Conservation (phyloP, 2,797 vertebrate species). For the Microctenopoma stevenorrisi region DNA sequence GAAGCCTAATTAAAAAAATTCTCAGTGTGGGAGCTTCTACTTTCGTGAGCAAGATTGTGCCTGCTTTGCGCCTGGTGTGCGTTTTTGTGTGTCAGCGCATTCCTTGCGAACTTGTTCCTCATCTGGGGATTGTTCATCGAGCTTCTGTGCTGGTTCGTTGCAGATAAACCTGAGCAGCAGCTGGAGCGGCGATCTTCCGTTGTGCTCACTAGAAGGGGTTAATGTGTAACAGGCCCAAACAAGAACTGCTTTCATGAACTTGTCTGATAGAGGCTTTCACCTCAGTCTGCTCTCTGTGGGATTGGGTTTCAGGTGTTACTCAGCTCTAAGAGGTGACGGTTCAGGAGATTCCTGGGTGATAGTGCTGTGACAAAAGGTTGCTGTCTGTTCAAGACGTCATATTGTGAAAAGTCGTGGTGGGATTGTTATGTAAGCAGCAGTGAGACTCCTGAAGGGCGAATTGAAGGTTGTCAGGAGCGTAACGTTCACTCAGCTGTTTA, state of each 20-base stretch:
- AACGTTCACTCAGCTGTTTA: not conserved
- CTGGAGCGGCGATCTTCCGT: not conserved
- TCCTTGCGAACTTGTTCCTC: slow-evolving; percentile 7
- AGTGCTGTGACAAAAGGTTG: slow-evolving; percentile 42
- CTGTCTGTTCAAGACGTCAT: not conserved
- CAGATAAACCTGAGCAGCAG: slow-evolving; percentile 17
- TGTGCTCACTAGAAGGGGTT: slow-evolving; percentile 53
- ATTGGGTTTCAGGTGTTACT: slow-evolving; percentile 63
- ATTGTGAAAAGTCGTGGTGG: slow-evolving; percentile 4
- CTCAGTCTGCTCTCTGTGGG: slow-evolving; percentile 25
- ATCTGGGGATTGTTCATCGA: slow-evolving; percentile 17
- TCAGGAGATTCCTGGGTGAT: slow-evolving; percentile 34
- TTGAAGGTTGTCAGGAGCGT: not conserved
- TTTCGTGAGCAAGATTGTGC: not conserved
- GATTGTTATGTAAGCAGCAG: slow-evolving; percentile 26
- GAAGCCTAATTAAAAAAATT: not conserved
- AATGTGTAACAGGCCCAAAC: slow-evolving; percentile 78
- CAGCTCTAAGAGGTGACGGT: slow-evolving; percentile 27
- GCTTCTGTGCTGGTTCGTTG: slow-evolving; percentile 16
- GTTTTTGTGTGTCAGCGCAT: slow-evolving; percentile 1
- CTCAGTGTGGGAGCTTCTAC: not conserved
- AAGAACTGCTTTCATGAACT: slow-evolving; percentile 70
- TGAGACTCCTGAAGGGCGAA: not conserved
- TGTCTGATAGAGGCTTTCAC: slow-evolving; percentile 38
- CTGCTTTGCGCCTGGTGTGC: not conserved